Conservation (phyloP, 2,113 vertebrate genomes). For the Canis aureus region DNA sequence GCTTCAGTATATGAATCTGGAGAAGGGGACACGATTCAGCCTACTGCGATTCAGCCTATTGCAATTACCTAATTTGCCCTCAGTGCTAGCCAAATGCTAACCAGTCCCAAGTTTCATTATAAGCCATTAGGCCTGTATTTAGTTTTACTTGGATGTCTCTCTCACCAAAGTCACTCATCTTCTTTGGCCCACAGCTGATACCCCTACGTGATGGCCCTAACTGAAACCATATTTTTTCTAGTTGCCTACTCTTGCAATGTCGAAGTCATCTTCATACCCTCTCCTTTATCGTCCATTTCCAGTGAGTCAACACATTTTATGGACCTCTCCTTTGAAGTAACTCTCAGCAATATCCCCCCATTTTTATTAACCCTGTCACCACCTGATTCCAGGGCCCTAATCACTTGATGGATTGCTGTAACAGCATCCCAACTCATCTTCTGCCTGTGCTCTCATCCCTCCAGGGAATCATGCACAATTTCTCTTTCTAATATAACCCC, state of each 20-base stretch:
- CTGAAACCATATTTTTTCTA: neutral
- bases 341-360: neutral
- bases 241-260: neutral
- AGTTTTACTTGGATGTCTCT: neutral
- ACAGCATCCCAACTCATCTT: neutral
- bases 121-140: neutral
- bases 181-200: neutral
- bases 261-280: neutral
- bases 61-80: neutral
- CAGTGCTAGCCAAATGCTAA: neutral
- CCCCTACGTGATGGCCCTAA: neutral
- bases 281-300: neutral
- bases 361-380: conserved; percentile 63
- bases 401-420: conserved; percentile 17
- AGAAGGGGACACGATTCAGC: neutral
- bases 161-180: conserved; percentile 11
- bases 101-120: neutral
- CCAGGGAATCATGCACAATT: neutral
- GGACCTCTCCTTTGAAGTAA: neutral
- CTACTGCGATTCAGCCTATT: neutral
- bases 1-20: neutral
- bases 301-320: neutral
- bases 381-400: neutral
- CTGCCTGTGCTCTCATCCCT: neutral
- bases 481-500: conserved; percentile 49